Percentiles rank a stretch among this genome's conserved stretches.
Conservation (phyloP, 2,797 vertebrate species). For the Pyrocephalus nanus region DNA sequence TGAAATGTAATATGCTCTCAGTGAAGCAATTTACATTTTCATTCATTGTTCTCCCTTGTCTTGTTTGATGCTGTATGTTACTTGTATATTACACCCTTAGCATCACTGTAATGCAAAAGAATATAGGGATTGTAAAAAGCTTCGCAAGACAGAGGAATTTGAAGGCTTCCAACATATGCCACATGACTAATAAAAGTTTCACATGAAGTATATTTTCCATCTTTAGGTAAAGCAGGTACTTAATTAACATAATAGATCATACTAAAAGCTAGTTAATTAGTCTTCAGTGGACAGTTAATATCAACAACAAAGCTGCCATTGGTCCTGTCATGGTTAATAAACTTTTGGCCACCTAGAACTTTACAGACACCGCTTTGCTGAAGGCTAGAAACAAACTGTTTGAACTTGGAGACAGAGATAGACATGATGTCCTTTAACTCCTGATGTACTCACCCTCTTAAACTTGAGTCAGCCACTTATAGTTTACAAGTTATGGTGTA, state of each 20-base stretch:
- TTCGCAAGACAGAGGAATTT: not conserved
- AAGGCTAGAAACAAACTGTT: not conserved
- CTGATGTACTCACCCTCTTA: not conserved
- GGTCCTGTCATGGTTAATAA: not conserved
- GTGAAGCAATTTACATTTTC: slow-evolving; percentile 21
- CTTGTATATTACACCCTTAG: not conserved
- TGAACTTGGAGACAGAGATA: not conserved
- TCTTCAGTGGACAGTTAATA: not conserved
- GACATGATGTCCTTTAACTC: not conserved
- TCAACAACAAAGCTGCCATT: not conserved
- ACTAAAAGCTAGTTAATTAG: not conserved
- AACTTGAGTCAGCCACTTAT: not conserved
- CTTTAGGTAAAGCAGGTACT: slow-evolving; percentile 9
- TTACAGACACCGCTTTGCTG: not conserved
- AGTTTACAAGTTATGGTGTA: not conserved
- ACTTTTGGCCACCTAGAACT: not conserved
- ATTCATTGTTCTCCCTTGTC: not conserved
- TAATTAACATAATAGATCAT: not conserved
- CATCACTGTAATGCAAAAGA: not conserved
- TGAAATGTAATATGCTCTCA: not conserved
- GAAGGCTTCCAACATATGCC: not conserved
- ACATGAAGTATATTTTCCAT: not conserved
- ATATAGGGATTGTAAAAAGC: not conserved
- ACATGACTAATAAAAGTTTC: not conserved
- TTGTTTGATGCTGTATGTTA: not conserved